Base-by-base conservation (phyloP, 2,888 invertebrate genomes). In the Caenorhabditis imperialis region DNA sequence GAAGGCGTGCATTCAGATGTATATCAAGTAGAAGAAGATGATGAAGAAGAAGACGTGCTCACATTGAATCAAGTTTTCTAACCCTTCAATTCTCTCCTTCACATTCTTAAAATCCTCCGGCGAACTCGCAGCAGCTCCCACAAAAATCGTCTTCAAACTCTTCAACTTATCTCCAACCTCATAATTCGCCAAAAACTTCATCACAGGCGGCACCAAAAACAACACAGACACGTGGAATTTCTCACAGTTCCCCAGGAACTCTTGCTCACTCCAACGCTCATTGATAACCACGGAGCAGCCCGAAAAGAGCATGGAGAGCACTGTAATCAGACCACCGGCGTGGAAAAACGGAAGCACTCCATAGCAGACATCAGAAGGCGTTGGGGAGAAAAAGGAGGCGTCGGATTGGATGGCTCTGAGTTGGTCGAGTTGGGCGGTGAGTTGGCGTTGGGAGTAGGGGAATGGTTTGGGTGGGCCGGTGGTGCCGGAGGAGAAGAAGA, bases 401-500 rank as follows among this genome's bases (percentile, higher is more conserved):
- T 57, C 57, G 12, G 33, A n/a, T n/a, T 45, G 35, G 40, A 78
- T 67, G 20, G 7, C 47, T 42, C 44, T 50, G 54, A 70, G 54
- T 22, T 81, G 74, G 16, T 71, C 58, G 3, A 83, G 40, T 40
- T 80, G 80, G 12, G 79, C 72, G 33, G 65, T 65, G 8, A 84
- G 57, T 18, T 73, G 45, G 8, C 65, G 45, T 22, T 84, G 81
- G 42, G 67, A 63, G 40, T 81, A 75, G 5, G 48, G 38, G 38
- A 82, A 78, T 4, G 74, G 79, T 54, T 84, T 85, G 18, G 85
- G 82, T 10, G 77, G 74, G 0, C 85, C 84, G 0, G 85, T 84
- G 1, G 85, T 84, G 3, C 85, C 85, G 10, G 85, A 85, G 14
- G 82, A 82, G 63, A 81, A 85, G 60, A 85, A 84, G 3, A 84